These are phyloP conservation scores for Tortricodes alternella DNA, from an alignment of 2,888 invertebrate genomes.

Conservation along the genomic window DNA sequence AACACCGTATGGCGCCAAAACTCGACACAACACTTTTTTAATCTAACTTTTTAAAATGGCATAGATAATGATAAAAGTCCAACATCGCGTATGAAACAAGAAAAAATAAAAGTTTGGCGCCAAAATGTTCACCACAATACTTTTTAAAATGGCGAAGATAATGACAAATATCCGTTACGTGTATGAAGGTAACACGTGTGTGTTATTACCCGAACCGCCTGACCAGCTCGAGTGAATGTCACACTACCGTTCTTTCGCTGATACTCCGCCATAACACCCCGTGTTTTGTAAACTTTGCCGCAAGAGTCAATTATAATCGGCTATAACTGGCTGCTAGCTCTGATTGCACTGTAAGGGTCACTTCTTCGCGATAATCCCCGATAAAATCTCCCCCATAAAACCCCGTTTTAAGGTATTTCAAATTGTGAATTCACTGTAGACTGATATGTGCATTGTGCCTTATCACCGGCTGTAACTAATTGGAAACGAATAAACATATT, in stretches of 20 bases:
- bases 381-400: too few relatives aligned
- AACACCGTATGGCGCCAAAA: background rate
- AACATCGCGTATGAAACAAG: constrained; percentile 32
- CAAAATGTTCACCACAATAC: background rate
- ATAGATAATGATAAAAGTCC: background rate
- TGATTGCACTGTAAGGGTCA: constrained; percentile 41
- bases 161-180: background rate
- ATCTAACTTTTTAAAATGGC: background rate
- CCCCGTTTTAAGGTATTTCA: too few relatives aligned
- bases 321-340: constrained; percentile 40
- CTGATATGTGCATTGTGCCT: too few relatives aligned
- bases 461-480: too few relatives aligned
- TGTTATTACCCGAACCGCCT: constrained; percentile 26
- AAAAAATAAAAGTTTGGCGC: background rate
- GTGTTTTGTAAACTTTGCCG: constrained; percentile 57
- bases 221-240: constrained; percentile 29
- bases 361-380: background rate
- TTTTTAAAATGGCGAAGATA: constrained; percentile 1
- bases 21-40: background rate
- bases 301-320: constrained; percentile 42
- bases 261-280: constrained; percentile 43
- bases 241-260: background rate
- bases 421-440: too few relatives aligned
- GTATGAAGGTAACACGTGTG: constrained; percentile 29
- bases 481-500: too few relatives aligned